phyloP scores from a whole-genome alignment of 92 coral and sea anemone genomes.

The Zoanthus solanderi region DNA sequence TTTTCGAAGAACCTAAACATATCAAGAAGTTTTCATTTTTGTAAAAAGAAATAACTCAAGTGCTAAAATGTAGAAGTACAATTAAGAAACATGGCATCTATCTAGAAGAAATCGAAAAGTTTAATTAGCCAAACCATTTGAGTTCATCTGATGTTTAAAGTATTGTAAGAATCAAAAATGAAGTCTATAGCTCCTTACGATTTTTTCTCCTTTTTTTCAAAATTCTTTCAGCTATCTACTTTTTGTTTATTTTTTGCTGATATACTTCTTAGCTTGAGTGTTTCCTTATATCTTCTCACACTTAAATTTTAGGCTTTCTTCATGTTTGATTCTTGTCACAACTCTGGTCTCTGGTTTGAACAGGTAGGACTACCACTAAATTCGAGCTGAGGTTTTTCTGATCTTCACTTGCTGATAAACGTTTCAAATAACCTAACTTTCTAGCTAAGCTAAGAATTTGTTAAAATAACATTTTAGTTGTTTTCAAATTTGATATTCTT shows the following conservation, averaged over 20 bases:
- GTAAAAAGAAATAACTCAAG: background rate
- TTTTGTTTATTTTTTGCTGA: background rate
- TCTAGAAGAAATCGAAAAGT: background rate
- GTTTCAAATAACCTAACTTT: background rate
- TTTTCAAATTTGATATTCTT: background rate
- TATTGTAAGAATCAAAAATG: too few species aligned
- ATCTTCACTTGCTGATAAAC: background rate
- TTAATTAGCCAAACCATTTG: too few species aligned
- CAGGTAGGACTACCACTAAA: too few species aligned
- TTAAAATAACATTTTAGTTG: background rate
- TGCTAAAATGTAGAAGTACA: background rate
- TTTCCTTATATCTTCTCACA: background rate
- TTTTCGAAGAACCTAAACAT: slow-evolving; percentile 7
- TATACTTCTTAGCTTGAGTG: background rate
- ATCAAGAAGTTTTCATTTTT: background rate
- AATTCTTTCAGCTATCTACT: background rate
- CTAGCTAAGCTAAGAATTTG: background rate
- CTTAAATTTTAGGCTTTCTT: background rate
- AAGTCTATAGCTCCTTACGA: too few species aligned
- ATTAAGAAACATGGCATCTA: too few species aligned
- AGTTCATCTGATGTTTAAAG: too few species aligned
- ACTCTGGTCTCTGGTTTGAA: background rate
- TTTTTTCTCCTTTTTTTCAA: background rate
- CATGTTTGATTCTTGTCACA: background rate
- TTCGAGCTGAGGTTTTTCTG: too few species aligned